Evolutionary conservation across 1,140 invertebrate species (phyloP), one percentile per base, ranked within the genome.

Genomic region (Pinna nobilis): DNA sequence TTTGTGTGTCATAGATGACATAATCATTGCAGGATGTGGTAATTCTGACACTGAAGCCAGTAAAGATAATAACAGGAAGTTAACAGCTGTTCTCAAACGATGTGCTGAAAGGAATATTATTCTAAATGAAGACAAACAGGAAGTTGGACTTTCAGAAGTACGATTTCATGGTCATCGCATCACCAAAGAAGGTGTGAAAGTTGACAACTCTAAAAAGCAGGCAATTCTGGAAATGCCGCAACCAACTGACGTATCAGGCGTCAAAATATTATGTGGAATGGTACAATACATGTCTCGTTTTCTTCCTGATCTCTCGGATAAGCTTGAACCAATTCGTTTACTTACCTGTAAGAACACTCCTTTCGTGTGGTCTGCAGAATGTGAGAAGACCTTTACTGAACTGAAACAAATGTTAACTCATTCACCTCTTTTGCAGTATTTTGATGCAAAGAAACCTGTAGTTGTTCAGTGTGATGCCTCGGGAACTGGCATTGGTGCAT

Each of bases 401-500:
- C 44, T 82, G 13, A 82, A 83, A 72, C 32, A 74, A 28, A 67
- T 57, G 6, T n/a, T 85, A 3, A 73, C 76, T 15, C 37, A 47
- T 30, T 49, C 65, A 25, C 72, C 79, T 15, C 39, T 79, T 3
- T 51, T 86, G n/a, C 49, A 61, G 13, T 80, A 64, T 44, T 85
- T 75, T 47, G 74, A 85, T 15, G 33, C 55, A 11, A 47, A 64
- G 1, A 75, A 76, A 50, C 23, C 63, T 30, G 59, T 79, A 28
- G 64, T 73, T 18, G 35, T 84, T 11, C 73, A 83, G 66, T 64
- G 67, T 13, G 79, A 83, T 72, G 77, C 68, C 25, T 73, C 47
- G 50, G 57, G 76, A 28, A 30, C 79, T 30, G 90, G 86, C 0
- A 65, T 91, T 20, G 89, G 88, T 11, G 85, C 86, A 47, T 85